phyloP scores from a whole-genome alignment of 2,888 invertebrate species.

The Drosophila nr. fundita region DNA sequence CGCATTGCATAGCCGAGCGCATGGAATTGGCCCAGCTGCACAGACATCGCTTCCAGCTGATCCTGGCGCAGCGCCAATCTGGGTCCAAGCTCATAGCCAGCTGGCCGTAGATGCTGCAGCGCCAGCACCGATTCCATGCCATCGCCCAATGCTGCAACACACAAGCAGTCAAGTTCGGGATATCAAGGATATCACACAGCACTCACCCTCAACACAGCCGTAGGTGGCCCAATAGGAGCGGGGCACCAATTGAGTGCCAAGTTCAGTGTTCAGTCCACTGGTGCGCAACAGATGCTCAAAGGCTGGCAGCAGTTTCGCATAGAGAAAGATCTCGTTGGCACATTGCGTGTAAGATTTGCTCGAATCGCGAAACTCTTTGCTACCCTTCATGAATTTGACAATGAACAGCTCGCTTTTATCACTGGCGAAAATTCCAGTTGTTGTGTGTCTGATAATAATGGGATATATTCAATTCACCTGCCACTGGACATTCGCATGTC shows the following conservation, averaged over 20 bases:
- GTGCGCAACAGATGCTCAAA: constrained; percentile 72
- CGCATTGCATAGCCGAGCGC: constrained; percentile 79
- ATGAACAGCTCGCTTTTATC: constrained; percentile 63
- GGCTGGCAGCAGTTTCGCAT: constrained; percentile 79
- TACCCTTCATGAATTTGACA: constrained; percentile 84
- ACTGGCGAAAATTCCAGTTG: constrained; percentile 20
- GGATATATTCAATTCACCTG: constrained; percentile 41
- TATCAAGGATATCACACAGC: neutral
- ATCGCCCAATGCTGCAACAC: constrained; percentile 61
- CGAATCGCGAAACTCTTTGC: constrained; percentile 73
- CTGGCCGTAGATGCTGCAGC: constrained; percentile 78
- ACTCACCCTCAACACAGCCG: constrained; percentile 77
- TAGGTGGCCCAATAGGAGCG: constrained; percentile 75
- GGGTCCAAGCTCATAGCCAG: constrained; percentile 82
- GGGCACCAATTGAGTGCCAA: constrained; percentile 73
- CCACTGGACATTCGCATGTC: constrained; percentile 48
- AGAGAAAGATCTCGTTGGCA: constrained; percentile 82
- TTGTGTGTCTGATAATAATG: neutral
- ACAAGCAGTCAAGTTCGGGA: neutral
- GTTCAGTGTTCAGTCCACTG: constrained; percentile 52
- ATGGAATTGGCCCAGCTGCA: constrained; percentile 80
- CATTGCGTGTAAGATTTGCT: constrained; percentile 82
- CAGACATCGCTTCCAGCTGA: constrained; percentile 79
- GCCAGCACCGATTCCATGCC: constrained; percentile 78
- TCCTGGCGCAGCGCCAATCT: constrained; percentile 71